These are phyloP conservation scores for Pterocles burchelli DNA, from an alignment of 2,113 vertebrate genomes.

Conservation along the genomic window DNA sequence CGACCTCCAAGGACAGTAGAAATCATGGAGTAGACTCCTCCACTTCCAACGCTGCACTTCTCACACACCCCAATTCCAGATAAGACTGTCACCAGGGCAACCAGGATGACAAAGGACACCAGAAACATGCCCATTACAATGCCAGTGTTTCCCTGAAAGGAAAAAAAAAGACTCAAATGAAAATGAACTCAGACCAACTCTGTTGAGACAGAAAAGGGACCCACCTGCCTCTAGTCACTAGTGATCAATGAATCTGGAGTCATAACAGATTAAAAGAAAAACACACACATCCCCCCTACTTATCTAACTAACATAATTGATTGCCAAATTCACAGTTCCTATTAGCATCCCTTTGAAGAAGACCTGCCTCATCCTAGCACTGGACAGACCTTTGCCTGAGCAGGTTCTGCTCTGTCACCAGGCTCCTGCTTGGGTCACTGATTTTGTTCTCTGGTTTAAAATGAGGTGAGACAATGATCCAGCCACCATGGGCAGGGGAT, in stretches of 20 bases:
- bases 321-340: neutral
- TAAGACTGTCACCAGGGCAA: conserved; percentile 91
- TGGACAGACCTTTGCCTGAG: neutral
- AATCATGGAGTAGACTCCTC: conserved; percentile 96
- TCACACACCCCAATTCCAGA: conserved; percentile 91
- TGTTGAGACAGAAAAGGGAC: neutral
- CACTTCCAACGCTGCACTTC: conserved; percentile 83
- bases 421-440: neutral
- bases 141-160: conserved; percentile 90
- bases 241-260: neutral
- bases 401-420: neutral
- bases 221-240: neutral
- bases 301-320: neutral
- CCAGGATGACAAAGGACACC: conserved; percentile 88
- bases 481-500: neutral
- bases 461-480: neutral
- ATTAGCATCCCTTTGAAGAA: neutral
- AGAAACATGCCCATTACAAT: conserved; percentile 89
- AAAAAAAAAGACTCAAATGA: neutral
- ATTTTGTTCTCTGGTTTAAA: neutral
- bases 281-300: neutral
- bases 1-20: conserved; percentile 89
- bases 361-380: neutral
- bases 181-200: neutral
- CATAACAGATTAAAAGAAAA: neutral